Base-by-base conservation (phyloP, 2,888 invertebrate species). In the Cataglyphis cursor region DNA sequence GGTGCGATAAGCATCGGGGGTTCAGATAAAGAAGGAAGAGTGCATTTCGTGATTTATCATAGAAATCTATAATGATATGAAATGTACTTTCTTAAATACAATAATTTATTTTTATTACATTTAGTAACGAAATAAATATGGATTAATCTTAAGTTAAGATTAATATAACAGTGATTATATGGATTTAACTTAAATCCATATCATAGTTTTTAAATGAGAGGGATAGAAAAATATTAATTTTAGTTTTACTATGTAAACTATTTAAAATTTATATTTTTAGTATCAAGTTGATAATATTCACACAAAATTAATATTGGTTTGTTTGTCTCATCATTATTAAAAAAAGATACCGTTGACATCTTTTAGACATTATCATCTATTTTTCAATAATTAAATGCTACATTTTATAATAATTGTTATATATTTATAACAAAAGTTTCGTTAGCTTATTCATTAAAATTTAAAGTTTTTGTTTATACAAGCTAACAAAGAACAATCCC, bases 31-130 rank as follows among this genome's bases (percentile, higher is more conserved):
- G 48, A 75, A 66, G 68, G 8, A 75, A 48, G 65, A 66, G 24
- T 68, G 12, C 3, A 75, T 41, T 76, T 28, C n/a, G 24, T 54
- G 70, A 76, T 76, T 76, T 38, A 76, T 76, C 54, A 76, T 76
- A 54, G 24, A 18, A 48, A 75, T 35, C 44, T 65, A 51, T 65
- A 18, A 35, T 18, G 24, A 66, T 48, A 48, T 70, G 41, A 66
- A 31, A 76, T 57, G 28, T 72, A 72, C 3, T 24, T 76, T 76
- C n/a, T 57, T 57, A 57, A 72, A 28, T 31, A 70, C 5, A 72
- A 57, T 72, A 35, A 35, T 31, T 21, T 48, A 24, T 44, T 31
- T 35, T 68, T 75, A 9, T 21, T 24, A 8, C 9, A 44, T 21
- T 64, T 28, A 31, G 15, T 18, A 31, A 18, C 3, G 5, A 9